Base-by-base conservation (phyloP, 2,888 invertebrate species). In the Dermolepida albohirtum region DNA sequence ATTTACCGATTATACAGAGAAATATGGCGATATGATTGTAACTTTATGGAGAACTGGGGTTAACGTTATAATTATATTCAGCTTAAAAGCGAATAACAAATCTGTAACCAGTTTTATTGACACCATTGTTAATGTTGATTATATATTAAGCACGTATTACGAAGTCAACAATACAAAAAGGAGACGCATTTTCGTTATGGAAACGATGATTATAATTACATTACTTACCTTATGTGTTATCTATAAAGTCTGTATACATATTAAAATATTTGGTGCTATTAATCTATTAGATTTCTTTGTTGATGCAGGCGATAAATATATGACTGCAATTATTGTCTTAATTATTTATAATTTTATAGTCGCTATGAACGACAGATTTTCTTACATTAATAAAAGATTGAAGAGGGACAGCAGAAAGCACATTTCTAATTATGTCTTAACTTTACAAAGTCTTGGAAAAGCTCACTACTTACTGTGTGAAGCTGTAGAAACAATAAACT, bases 381-480 rank as follows among this genome's bases (percentile, higher is more conserved):
- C 43, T 51, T 43, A 40, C 7, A 44, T 65, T 14, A 65, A 65
- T 17, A 6, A 17, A 12, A 54, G 34, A 43, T 47, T 65, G 14
- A 34, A 14, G 1, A n/a, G 1, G 5, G 29, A 11, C 1, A 27
- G 43, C 27, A 29, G 14, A 7, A 64, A 51, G 11, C 14, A 8
- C 1, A 16, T 34, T 11, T n/a, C 17, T 11, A 11, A 41, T 50
- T 50, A 39, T 2, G 41, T 7, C 10, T 39, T 34, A 4, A 51
- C 39, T 27, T 44, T 55, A 44, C 12, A 54, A 44, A 4, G 27
- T 22, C 22, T 54, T 11, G 4, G 27, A 1, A 65, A 34, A 54
- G 27, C 12, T 34, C 65, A 65, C 34, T 54, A 54, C n/a, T 14
- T 22, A 29, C 27, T 65, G 2, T 65, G 65, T 17, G 65, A 65